Evolutionary conservation across 2,888 invertebrate species (phyloP).

Genomic region (Drosophila kokeensis): DNA sequence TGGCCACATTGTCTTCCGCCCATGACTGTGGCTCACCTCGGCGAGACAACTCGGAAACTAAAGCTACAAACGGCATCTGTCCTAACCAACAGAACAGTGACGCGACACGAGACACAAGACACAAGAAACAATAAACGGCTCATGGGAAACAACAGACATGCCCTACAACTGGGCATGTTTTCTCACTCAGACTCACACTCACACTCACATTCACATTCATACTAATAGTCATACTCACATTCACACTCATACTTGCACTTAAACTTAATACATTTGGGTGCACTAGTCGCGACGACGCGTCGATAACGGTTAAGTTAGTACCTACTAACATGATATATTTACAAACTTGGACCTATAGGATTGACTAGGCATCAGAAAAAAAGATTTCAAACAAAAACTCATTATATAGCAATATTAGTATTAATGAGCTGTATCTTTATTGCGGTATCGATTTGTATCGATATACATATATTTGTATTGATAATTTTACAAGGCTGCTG

Average conservation of each 20-base stretch:
- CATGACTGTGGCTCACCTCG: slow-evolving; percentile 38
- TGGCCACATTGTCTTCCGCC: slow-evolving; percentile 60
- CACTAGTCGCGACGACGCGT: slow-evolving; percentile 37
- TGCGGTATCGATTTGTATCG: not conserved
- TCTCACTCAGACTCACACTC: slow-evolving; percentile 14
- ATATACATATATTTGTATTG: not conserved
- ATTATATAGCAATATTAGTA: not conserved
- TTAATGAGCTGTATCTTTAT: not conserved
- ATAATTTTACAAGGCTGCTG: not conserved
- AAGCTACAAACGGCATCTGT: slow-evolving; percentile 47
- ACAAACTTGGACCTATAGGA: slow-evolving; percentile 2
- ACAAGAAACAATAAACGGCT: slow-evolving; percentile 13
- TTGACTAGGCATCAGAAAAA: slow-evolving; percentile 16
- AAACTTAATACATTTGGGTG: slow-evolving; percentile 31
- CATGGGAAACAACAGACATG: slow-evolving; percentile 23
- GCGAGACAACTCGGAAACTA: slow-evolving; percentile 44
- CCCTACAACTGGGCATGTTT: slow-evolving; percentile 16
- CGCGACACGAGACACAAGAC: slow-evolving; percentile 22
- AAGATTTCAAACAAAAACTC: too few relatives aligned
- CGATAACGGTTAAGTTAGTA: slow-evolving; percentile 31
- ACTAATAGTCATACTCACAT: slow-evolving; percentile 3
- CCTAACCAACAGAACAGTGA: slow-evolving; percentile 14
- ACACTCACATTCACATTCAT: not conserved
- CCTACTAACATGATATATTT: not conserved
- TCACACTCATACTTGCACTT: slow-evolving; percentile 1